Conservation (phyloP, 2,113 vertebrate genomes). For the Carassius auratus region DNA sequence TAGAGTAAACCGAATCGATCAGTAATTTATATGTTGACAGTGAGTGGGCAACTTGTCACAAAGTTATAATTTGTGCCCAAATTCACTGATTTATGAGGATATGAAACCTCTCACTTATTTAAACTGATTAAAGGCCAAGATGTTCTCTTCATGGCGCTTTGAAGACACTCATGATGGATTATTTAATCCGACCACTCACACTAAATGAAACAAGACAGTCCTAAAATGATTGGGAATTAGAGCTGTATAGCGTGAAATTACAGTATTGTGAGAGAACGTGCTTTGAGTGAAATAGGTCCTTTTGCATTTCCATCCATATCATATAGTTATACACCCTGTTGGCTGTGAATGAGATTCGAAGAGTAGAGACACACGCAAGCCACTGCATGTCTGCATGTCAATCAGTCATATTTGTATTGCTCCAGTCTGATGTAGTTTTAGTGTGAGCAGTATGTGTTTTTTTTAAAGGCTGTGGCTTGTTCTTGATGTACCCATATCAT, state of each 20-base stretch:
- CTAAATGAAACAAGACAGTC: constrained; percentile 50
- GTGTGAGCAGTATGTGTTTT: not conserved
- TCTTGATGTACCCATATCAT: not conserved
- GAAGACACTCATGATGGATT: constrained; percentile 32
- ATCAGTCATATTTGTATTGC: constrained; percentile 52
- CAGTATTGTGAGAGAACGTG: constrained; percentile 62
- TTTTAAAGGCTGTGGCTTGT: constrained; percentile 20
- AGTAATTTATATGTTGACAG: constrained; percentile 1
- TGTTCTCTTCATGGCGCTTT: constrained; percentile 32
- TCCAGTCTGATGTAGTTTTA: constrained; percentile 3
- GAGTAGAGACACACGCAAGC: not conserved
- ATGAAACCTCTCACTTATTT: constrained; percentile 26
- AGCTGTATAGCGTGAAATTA: constrained; percentile 68
- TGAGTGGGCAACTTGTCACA: constrained; percentile 23
- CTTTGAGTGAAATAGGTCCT: constrained; percentile 56
- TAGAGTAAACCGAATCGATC: not conserved
- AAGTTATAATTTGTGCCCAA: constrained; percentile 7
- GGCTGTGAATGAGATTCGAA: constrained; percentile 47
- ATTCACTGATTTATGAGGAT: not conserved
- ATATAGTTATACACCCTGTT: constrained; percentile 49
- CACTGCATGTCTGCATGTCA: no score
- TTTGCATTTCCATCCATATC: constrained; percentile 58
- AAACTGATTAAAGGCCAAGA: constrained; percentile 16
- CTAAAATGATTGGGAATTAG: constrained; percentile 43
- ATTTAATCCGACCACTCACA: constrained; percentile 54